Evolutionary conservation across 2,113 vertebrate genomes (phyloP).

Genomic region (Hepsetus odoe): DNA sequence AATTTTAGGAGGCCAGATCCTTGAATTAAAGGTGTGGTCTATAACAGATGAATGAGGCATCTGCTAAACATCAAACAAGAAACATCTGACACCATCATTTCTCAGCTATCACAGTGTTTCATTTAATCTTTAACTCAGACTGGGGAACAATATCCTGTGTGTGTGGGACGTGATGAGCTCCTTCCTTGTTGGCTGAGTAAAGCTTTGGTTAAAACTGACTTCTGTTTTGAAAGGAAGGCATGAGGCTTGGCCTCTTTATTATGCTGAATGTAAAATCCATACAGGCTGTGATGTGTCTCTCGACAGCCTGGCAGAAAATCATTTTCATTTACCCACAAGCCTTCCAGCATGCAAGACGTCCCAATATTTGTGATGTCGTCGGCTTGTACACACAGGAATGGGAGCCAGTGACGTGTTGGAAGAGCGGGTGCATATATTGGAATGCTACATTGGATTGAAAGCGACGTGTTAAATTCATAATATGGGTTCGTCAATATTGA

Average conservation of each 20-base stretch:
- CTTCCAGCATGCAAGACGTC: background rate
- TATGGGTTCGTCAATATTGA: constrained; percentile 4
- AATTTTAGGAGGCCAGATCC: too few species aligned
- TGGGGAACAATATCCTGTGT: constrained; percentile 68
- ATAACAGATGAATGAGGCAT: too few species aligned
- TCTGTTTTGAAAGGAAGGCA: constrained; percentile 36
- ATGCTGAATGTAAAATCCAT: constrained; percentile 46
- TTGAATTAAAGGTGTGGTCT: too few species aligned
- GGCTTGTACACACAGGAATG: background rate
- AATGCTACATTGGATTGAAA: constrained; percentile 9
- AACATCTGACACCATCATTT: background rate
- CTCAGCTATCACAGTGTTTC: constrained; percentile 60
- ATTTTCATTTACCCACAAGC: constrained; percentile 32
- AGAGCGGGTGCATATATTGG: background rate
- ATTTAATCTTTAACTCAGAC: constrained; percentile 73
- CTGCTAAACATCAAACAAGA: too few species aligned
- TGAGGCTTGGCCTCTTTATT: constrained; percentile 36
- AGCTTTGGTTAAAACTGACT: constrained; percentile 56
- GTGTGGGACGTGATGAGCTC: constrained; percentile 64
- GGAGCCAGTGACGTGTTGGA: background rate
- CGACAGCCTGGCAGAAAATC: constrained; percentile 36
- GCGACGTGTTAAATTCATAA: constrained; percentile 4
- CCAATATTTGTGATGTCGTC: constrained; percentile 26
- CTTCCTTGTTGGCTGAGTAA: constrained; percentile 62
- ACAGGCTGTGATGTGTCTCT: constrained; percentile 43